phyloP scores from a whole-genome alignment of 2,888 invertebrate species.

The Drosophila seclusa region DNA sequence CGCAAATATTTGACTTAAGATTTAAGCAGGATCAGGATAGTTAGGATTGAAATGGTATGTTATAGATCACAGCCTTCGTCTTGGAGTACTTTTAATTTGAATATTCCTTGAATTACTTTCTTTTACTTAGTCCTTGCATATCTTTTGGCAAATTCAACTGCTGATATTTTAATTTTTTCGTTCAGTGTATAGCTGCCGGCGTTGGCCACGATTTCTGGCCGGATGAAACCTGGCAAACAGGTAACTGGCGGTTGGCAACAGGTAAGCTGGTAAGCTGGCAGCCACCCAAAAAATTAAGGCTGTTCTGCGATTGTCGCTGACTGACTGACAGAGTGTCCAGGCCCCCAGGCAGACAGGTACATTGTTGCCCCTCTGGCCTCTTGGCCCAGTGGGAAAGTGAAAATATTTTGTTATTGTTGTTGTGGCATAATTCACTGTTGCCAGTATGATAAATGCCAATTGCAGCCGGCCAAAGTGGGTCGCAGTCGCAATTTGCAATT shows the following conservation, averaged over 20 bases:
- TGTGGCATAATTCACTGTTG: slow-evolving; percentile 63
- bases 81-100: background rate
- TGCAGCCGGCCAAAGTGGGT: slow-evolving; percentile 62
- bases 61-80: fast-evolving
- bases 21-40: background rate
- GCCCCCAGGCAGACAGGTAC: slow-evolving; percentile 7
- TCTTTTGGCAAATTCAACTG: background rate
- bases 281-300: slow-evolving; percentile 62
- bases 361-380: slow-evolving; percentile 31
- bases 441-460: slow-evolving; percentile 70
- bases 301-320: slow-evolving; percentile 39
- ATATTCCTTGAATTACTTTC: background rate
- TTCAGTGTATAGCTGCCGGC: slow-evolving; percentile 29
- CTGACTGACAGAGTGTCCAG: slow-evolving; percentile 45
- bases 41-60: background rate
- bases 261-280: slow-evolving; percentile 27
- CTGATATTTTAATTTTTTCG: background rate
- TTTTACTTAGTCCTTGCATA: background rate
- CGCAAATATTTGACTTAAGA: background rate
- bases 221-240: slow-evolving; percentile 50
- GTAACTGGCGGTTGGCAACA: slow-evolving; percentile 44
- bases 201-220: slow-evolving; percentile 34
- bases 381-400: slow-evolving; percentile 72
- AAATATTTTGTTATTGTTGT: slow-evolving; percentile 55
- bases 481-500: slow-evolving; percentile 75